Percentiles rank a stretch among this genome's conserved stretches.
These are phyloP conservation scores for Cheilinus undulatus DNA, from an alignment of 2,113 vertebrate genomes.

Conservation along the genomic window DNA sequence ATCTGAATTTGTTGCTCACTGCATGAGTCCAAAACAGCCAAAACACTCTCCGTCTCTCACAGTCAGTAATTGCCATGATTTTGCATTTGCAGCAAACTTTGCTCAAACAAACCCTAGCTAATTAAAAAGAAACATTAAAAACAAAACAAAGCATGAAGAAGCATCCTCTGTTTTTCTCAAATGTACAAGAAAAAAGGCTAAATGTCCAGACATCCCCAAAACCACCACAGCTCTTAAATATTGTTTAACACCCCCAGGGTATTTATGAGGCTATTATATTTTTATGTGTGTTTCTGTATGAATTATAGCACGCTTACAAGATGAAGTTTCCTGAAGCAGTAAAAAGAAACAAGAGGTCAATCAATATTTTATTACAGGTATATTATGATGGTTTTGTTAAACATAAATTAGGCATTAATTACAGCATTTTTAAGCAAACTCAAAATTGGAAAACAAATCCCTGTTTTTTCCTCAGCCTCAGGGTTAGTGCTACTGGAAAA, in stretches of 20 bases:
- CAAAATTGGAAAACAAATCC: constrained; percentile 30
- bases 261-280: constrained; percentile 31
- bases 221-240: constrained; percentile 8
- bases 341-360: constrained; percentile 23
- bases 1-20: background rate
- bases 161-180: no score
- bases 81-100: background rate
- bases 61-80: no score
- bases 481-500: constrained; percentile 22
- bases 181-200: no score
- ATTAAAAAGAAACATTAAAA: background rate
- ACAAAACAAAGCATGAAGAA: background rate
- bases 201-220: background rate
- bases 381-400: constrained; percentile 17
- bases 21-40: background rate
- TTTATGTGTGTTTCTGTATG: constrained; percentile 11
- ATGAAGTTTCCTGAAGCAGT: constrained; percentile 31
- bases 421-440: background rate
- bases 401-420: constrained; percentile 34
- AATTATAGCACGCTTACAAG: constrained; percentile 31
- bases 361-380: constrained; percentile 40
- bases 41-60: background rate
- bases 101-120: background rate
- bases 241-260: constrained; percentile 5
- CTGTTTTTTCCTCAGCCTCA: constrained; percentile 13